Percentiles rank a stretch among this genome's conserved stretches.
Conservation (phyloP, 2,113 vertebrate genomes). For the Cichladusa arquata region DNA sequence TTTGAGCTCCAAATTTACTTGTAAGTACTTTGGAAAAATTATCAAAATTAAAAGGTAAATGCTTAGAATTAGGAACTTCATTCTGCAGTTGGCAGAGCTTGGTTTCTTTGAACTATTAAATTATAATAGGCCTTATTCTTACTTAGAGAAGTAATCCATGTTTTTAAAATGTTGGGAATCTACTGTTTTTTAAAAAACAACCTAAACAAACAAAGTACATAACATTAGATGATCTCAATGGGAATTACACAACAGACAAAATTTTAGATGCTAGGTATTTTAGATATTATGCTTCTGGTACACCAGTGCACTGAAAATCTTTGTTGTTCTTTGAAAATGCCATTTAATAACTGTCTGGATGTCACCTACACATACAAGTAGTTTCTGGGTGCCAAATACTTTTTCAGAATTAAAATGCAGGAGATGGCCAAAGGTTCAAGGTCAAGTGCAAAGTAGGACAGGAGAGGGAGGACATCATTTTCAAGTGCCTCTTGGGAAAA, state of each 20-base stretch:
- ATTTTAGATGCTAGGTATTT: neutral
- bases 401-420: conserved; percentile 41
- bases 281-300: neutral
- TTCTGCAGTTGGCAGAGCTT: neutral
- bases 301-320: neutral
- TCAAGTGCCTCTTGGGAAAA: conserved; percentile 67
- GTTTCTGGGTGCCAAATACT: neutral
- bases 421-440: conserved; percentile 60
- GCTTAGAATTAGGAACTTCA: neutral
- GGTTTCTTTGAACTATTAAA: neutral
- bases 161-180: neutral
- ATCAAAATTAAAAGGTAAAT: neutral
- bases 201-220: neutral
- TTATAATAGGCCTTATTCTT: neutral
- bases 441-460: conserved; percentile 62
- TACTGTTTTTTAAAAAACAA: neutral
- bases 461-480: conserved; percentile 61
- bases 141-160: neutral
- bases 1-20: neutral
- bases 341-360: neutral
- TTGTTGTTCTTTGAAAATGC: neutral
- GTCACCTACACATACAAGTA: neutral
- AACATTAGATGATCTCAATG: neutral
- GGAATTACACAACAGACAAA: neutral
- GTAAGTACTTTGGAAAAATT: neutral